Percentiles rank a stretch among this genome's conserved stretches.
Conservation (phyloP, 2,797 vertebrate species). For the Trachops cirrhosus region DNA sequence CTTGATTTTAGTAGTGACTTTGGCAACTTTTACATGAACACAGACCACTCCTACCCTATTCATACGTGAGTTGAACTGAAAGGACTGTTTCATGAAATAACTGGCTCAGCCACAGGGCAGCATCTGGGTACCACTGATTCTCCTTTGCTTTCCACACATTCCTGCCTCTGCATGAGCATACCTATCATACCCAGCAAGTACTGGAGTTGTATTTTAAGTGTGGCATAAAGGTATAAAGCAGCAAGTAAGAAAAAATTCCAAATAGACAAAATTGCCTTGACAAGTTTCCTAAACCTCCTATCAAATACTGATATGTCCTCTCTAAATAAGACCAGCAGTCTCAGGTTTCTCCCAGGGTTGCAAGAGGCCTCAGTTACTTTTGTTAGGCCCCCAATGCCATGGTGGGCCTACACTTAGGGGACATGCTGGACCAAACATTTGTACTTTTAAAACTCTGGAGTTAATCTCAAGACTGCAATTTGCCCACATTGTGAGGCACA, state of each 20-base stretch:
- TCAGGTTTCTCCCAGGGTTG: background rate
- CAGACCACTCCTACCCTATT: too few relatives aligned
- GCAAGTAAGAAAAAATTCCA: background rate
- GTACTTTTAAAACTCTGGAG: background rate
- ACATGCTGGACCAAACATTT: background rate
- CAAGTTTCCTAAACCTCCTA: background rate
- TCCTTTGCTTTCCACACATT: background rate
- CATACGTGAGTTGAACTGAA: background rate
- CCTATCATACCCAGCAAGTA: background rate
- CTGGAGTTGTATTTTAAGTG: background rate
- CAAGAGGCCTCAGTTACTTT: background rate
- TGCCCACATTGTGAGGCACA: background rate
- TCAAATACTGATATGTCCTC: background rate
- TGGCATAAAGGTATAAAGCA: background rate
- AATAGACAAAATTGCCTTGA: background rate
- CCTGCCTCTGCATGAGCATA: background rate
- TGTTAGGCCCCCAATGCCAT: background rate
- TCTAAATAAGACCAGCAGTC: background rate
- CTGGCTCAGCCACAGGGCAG: background rate
- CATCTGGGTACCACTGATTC: fast-evolving
- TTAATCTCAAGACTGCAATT: background rate
- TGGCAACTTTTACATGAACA: background rate
- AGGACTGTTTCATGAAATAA: background rate
- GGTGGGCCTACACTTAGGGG: background rate
- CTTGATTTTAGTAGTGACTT: background rate